phyloP scores from a whole-genome alignment of 2,797 vertebrate genomes.

The Lindbergichthys nudifrons region DNA sequence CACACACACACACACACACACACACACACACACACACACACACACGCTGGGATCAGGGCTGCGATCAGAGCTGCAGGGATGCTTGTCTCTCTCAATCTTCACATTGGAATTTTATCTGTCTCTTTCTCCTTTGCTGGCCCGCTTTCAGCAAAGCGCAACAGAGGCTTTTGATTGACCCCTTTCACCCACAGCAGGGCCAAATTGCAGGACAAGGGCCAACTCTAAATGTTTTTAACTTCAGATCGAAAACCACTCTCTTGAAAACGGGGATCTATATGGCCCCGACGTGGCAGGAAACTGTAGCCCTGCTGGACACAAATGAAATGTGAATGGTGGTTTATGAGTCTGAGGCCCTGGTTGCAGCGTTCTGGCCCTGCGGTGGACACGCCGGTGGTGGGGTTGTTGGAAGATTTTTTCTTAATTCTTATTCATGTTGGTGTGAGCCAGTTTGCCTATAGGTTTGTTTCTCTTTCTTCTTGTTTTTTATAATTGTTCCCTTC shows the following conservation, averaged over 20 bases:
- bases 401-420: slow-evolving; percentile 28
- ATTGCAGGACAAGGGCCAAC: slow-evolving; percentile 47
- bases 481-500: slow-evolving; percentile 10
- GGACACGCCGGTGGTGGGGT: slow-evolving; percentile 19
- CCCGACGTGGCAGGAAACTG: slow-evolving; percentile 2
- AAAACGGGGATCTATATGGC: neutral
- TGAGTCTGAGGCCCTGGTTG: slow-evolving; percentile 10
- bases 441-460: slow-evolving; percentile 78
- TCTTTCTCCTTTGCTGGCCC: slow-evolving; percentile 33
- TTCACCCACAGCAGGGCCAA: slow-evolving; percentile 63
- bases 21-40: slow-evolving; percentile 12
- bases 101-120: slow-evolving; percentile 20
- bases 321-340: slow-evolving; percentile 19
- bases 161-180: slow-evolving; percentile 45
- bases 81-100: slow-evolving; percentile 49
- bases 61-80: slow-evolving; percentile 59
- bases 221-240: slow-evolving; percentile 21
- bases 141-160: slow-evolving; percentile 14
- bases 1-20: slow-evolving; percentile 15
- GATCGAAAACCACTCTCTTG: slow-evolving; percentile 37
- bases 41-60: slow-evolving; percentile 77
- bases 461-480: slow-evolving; percentile 39
- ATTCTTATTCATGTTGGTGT: slow-evolving; percentile 75
- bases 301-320: slow-evolving; percentile 28
- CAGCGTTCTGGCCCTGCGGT: slow-evolving; percentile 56